Percentiles rank a stretch among this genome's conserved stretches.
Evolutionary conservation across 1,140 invertebrate species (phyloP).

Genomic region (Drosophila mayri): DNA sequence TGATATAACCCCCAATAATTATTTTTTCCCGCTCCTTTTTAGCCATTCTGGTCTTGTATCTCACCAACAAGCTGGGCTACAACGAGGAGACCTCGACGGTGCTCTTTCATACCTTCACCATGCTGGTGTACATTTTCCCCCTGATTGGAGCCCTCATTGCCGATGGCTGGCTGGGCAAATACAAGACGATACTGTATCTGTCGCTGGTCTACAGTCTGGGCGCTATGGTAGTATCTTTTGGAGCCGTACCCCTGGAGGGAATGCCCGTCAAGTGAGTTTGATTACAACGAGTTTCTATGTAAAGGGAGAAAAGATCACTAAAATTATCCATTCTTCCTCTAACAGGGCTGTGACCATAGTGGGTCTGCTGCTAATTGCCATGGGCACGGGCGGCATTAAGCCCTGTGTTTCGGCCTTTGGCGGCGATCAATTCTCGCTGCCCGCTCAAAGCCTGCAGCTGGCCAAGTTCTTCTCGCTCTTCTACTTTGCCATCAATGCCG

Average conservation of each 20-base stretch:
- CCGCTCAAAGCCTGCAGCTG: constrained; percentile 91
- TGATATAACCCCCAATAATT: not conserved
- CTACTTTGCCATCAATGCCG: constrained; percentile 97
- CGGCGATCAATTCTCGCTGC: constrained; percentile 94
- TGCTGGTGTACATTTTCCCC: constrained; percentile 93
- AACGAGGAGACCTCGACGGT: constrained; percentile 89
- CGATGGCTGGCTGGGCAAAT: constrained; percentile 92
- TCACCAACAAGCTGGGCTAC: constrained; percentile 89
- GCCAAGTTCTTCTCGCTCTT: constrained; percentile 96
- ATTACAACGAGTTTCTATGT: not conserved
- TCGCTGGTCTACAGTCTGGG: constrained; percentile 95
- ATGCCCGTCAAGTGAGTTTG: constrained; percentile 88
- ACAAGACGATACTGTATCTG: constrained; percentile 94
- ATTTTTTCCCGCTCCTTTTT: constrained; percentile 48
- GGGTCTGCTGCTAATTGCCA: constrained; percentile 92
- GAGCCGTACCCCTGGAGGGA: constrained; percentile 87
- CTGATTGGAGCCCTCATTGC: constrained; percentile 94
- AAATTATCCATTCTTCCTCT: not conserved
- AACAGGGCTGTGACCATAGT: constrained; percentile 89
- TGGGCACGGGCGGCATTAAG: constrained; percentile 98
- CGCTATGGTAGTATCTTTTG: constrained; percentile 91
- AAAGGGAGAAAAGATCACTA: too few relatives aligned
- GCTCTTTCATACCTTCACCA: constrained; percentile 92
- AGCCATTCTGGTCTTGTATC: constrained; percentile 93
- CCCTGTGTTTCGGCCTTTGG: constrained; percentile 99